Evolutionary conservation across 2,797 vertebrate genomes (phyloP).

Genomic region (Loriculus beryllinus): DNA sequence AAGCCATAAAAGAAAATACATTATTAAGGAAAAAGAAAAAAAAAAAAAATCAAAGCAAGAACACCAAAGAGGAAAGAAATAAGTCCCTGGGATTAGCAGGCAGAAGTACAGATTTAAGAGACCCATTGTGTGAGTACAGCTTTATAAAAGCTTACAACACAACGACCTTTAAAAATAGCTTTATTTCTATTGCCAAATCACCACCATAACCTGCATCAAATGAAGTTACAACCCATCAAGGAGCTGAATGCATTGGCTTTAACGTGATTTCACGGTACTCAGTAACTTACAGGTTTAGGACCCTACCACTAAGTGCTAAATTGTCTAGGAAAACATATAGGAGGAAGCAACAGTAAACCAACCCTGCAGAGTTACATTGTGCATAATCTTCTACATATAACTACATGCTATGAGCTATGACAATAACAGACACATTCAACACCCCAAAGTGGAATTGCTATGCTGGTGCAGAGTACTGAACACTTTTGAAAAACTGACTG

Average conservation of each 20-base stretch:
- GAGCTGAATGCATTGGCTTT: neutral
- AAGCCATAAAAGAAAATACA: slow-evolving; percentile 23
- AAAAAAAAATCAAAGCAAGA: slow-evolving; percentile 40
- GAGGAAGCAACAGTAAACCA: neutral
- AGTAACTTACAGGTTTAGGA: slow-evolving; percentile 26
- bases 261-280: slow-evolving; percentile 50
- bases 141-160: slow-evolving; percentile 34
- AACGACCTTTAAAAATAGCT: slow-evolving; percentile 13
- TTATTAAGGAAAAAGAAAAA: slow-evolving; percentile 6
- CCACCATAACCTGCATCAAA: slow-evolving; percentile 32
- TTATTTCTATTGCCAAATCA: slow-evolving; percentile 26
- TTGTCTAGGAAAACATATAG: neutral
- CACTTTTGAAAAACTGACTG: neutral
- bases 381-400: neutral
- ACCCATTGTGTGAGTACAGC: slow-evolving; percentile 14
- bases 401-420: neutral
- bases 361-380: neutral
- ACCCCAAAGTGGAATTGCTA: neutral
- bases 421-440: neutral
- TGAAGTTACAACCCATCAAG: neutral
- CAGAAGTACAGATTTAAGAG: slow-evolving; percentile 41
- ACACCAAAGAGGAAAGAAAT: neutral
- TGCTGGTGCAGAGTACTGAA: neutral
- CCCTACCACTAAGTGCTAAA: neutral
- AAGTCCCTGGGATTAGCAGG: slow-evolving; percentile 22